Evolutionary conservation across 1,140 invertebrate species (phyloP).

Genomic region (Drosophila pectinifera): DNA sequence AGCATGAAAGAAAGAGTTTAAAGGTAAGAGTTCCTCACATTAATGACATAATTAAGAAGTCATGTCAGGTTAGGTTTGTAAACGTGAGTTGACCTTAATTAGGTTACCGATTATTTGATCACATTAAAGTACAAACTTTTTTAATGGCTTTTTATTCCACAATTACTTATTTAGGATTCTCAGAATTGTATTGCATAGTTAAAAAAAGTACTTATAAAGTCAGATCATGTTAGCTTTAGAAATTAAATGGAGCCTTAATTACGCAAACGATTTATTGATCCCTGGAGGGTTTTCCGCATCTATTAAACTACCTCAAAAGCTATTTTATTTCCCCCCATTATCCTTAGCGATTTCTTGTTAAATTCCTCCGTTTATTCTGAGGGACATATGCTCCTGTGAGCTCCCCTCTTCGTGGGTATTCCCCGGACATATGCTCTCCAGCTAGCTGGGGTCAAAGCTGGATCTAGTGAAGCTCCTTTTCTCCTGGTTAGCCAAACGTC

Average conservation of each 20-base stretch:
- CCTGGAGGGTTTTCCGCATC: slow-evolving; percentile 4
- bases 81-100: not conserved
- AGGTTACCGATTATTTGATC: not conserved
- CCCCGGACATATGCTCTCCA: slow-evolving; percentile 28
- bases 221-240: not conserved
- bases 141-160: not conserved
- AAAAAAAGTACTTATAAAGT: not conserved
- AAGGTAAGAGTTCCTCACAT: not conserved
- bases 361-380: slow-evolving; percentile 11
- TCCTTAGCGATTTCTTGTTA: slow-evolving; percentile 19
- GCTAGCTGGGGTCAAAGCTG: slow-evolving; percentile 8
- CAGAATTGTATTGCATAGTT: not conserved
- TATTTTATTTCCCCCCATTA: slow-evolving; percentile 19
- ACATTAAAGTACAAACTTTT: not conserved
- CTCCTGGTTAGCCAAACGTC: not conserved
- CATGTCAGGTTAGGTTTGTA: not conserved
- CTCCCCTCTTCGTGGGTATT: slow-evolving; percentile 3
- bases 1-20: not conserved
- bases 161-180: not conserved
- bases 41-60: too few species aligned
- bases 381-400: slow-evolving; percentile 20
- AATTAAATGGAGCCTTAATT: slow-evolving; percentile 26
- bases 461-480: not conserved
- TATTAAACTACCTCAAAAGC: slow-evolving; percentile 14
- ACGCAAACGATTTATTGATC: slow-evolving; percentile 33